Evolutionary conservation across 1,140 invertebrate species (phyloP).

Genomic region (Wasmannia auropunctata): DNA sequence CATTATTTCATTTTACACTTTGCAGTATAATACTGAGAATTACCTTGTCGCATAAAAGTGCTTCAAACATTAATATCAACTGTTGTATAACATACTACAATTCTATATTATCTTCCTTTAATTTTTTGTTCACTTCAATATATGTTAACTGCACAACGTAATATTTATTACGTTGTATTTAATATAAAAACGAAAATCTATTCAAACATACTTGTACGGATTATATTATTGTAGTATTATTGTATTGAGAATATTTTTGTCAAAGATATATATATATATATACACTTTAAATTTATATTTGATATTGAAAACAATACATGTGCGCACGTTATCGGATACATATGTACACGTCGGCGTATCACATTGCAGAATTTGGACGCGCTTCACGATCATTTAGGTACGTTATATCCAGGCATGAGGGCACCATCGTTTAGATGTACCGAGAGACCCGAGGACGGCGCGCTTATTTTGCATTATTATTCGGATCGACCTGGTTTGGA

Average conservation of each 20-base stretch:
- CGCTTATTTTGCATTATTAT: slow-evolving; percentile 95
- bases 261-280: background rate
- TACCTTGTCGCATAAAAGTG: background rate
- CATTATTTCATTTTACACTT: slow-evolving; percentile 3
- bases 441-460: slow-evolving; percentile 93
- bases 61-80: background rate
- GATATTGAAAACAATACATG: slow-evolving; percentile 20
- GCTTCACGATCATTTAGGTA: slow-evolving; percentile 96
- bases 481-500: slow-evolving; percentile 96
- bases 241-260: background rate
- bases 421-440: slow-evolving; percentile 97
- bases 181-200: background rate
- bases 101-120: background rate
- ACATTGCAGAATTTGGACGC: slow-evolving; percentile 93
- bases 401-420: slow-evolving; percentile 96
- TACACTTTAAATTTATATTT: background rate
- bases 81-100: background rate
- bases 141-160: background rate
- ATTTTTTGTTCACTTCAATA: background rate
- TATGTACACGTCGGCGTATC: background rate
- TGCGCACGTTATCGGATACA: background rate
- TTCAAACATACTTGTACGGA: background rate
- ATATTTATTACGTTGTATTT: background rate
- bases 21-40: background rate
- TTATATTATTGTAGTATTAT: background rate